Evolutionary conservation across 2,113 vertebrate genomes (phyloP).

Genomic region (Centropus bengalensis): DNA sequence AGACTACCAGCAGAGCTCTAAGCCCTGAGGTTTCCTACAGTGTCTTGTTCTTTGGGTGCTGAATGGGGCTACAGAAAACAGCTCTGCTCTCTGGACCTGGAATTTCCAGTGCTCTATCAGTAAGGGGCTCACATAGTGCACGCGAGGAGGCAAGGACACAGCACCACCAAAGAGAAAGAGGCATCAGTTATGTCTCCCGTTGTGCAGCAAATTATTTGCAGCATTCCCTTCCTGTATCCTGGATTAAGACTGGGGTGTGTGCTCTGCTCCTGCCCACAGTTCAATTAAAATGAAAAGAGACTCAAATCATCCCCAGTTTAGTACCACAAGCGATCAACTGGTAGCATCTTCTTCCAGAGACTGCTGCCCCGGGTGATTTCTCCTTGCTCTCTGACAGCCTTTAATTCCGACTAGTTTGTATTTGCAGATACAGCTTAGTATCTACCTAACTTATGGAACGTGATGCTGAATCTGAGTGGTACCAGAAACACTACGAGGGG

Average conservation of each 20-base stretch:
- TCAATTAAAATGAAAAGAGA: neutral
- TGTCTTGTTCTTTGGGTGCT: neutral
- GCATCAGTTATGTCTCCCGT: neutral
- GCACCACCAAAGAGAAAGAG: neutral
- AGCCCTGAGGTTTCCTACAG: neutral
- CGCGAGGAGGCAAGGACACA: neutral
- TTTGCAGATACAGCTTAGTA: neutral
- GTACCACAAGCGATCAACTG: neutral
- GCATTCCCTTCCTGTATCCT: neutral
- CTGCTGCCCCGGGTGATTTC: neutral
- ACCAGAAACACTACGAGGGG: neutral
- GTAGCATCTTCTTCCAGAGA: neutral
- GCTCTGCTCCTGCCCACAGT: neutral
- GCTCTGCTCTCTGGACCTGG: neutral
- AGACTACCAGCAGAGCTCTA: neutral
- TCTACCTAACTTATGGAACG: neutral
- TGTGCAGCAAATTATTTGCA: neutral
- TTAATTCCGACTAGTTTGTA: neutral
- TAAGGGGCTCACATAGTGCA: neutral
- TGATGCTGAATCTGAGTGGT: neutral
- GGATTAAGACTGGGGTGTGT: neutral
- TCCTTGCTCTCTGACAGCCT: neutral
- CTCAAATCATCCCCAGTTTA: neutral
- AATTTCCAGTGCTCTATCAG: neutral
- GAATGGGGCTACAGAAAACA: neutral